Percentiles rank a stretch among this genome's conserved stretches.
These are phyloP conservation scores for Poeciliopsis retropinna DNA, from an alignment of 2,113 vertebrate species.

Conservation along the genomic window DNA sequence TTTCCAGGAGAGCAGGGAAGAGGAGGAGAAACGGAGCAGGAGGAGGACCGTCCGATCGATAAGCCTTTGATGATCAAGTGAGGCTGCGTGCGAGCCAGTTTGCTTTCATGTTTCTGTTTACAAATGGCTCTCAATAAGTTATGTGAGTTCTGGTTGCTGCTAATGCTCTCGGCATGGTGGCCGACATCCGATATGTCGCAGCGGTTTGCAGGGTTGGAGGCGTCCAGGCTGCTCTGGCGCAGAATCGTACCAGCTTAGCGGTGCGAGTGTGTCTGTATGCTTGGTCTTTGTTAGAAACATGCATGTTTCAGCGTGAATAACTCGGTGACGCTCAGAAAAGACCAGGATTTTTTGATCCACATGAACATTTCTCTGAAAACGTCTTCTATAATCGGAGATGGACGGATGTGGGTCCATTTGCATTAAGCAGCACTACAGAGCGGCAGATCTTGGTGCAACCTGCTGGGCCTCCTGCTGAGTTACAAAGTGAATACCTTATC, in stretches of 20 bases:
- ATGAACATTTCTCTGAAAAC: constrained; percentile 33
- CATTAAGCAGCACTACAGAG: constrained; percentile 50
- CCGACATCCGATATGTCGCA: constrained; percentile 63
- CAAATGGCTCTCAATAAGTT: constrained; percentile 77
- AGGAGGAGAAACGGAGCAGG: constrained; percentile 27
- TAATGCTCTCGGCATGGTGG: constrained; percentile 68
- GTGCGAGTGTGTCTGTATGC: neutral
- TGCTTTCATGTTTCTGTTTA: constrained; percentile 80
- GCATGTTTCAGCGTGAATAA: neutral
- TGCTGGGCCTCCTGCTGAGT: constrained; percentile 63
- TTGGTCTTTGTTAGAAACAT: constrained; percentile 25
- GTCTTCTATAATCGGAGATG: constrained; percentile 31
- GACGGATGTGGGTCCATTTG: constrained; percentile 24
- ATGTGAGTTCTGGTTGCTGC: constrained; percentile 67
- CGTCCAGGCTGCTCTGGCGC: constrained; percentile 25
- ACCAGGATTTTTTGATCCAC: constrained; percentile 30
- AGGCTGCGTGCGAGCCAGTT: constrained; percentile 67
- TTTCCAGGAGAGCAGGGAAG: constrained; percentile 31
- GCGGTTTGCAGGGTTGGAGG: constrained; percentile 47
- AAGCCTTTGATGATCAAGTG: constrained; percentile 78
- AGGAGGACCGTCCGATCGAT: constrained; percentile 72
- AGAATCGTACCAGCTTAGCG: constrained; percentile 22
- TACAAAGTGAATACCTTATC: constrained; percentile 80
- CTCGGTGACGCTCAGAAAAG: neutral
- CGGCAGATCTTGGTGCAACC: constrained; percentile 56